A percentile compares a stretch with the other conserved stretches of the same genome.
Conservation (phyloP, 2,113 vertebrate species). For the Sus scrofa region DNA sequence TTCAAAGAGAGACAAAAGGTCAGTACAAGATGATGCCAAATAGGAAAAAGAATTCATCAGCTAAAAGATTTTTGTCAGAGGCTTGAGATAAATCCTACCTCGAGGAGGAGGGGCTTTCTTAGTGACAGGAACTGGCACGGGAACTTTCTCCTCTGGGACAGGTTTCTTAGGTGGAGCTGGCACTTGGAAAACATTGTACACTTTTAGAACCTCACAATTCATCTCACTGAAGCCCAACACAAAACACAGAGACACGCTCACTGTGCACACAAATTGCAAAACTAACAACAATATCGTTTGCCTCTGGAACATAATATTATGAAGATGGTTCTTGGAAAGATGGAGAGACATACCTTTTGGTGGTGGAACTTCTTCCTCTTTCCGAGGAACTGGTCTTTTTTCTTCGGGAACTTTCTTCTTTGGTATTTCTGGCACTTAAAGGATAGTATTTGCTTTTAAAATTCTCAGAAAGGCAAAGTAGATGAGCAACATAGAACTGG, state of each 20-base stretch:
- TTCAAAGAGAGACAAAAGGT: conserved; percentile 20
- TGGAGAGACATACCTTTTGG: conserved; percentile 86
- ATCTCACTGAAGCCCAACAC: conserved; percentile 29
- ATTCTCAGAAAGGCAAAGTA: conserved; percentile 52
- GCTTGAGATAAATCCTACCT: conserved; percentile 84
- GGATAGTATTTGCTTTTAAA: conserved; percentile 79
- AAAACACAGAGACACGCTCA: background rate
- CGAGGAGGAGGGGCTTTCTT: conserved; percentile 87
- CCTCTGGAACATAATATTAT: background rate
- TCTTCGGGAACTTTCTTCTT: conserved; percentile 85
- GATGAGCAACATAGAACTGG: background rate
- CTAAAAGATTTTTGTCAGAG: background rate
- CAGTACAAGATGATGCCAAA: background rate
- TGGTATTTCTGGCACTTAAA: conserved; percentile 86
- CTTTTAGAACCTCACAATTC: conserved; percentile 53
- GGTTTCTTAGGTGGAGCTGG: conserved; percentile 87
- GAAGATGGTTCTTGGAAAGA: conserved; percentile 49
- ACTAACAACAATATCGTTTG: background rate
- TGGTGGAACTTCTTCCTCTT: conserved; percentile 86
- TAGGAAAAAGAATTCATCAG: conserved; percentile 59
- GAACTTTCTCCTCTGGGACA: conserved; percentile 87
- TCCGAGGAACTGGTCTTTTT: conserved; percentile 80
- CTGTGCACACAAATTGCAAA: background rate
- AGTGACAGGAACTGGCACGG: conserved; percentile 84
- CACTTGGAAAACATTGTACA: conserved; percentile 83